phyloP scores from a whole-genome alignment of 2,797 vertebrate species.

The Chromobotia macracanthus region DNA sequence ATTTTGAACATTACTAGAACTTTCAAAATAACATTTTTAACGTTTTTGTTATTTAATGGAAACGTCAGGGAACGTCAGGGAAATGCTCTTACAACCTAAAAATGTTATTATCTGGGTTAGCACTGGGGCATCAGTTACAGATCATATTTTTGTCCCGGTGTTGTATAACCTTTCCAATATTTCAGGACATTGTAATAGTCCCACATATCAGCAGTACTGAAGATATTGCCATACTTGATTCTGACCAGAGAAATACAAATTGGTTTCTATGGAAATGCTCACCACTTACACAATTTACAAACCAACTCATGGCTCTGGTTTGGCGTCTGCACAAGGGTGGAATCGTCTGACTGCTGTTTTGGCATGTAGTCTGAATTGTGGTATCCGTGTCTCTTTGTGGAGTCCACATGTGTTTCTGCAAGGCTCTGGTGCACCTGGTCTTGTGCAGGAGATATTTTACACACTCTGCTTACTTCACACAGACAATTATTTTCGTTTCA shows the following conservation, averaged over 20 bases:
- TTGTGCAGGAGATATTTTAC: not conserved
- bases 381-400: slow-evolving; percentile 2
- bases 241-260: slow-evolving; percentile 72
- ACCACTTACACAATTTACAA: slow-evolving; percentile 68
- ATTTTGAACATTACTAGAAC: no score
- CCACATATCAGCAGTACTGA: slow-evolving; percentile 72
- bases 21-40: no score
- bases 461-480: not conserved
- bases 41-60: no score
- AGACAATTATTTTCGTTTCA: not conserved
- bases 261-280: slow-evolving; percentile 74
- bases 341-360: slow-evolving; percentile 40
- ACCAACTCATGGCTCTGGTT: slow-evolving; percentile 62
- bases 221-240: slow-evolving; percentile 69
- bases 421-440: slow-evolving; percentile 5
- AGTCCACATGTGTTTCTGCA: not conserved
- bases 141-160: slow-evolving; percentile 67
- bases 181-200: slow-evolving; percentile 73
- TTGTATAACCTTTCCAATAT: slow-evolving; percentile 78
- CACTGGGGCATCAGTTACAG: not conserved
- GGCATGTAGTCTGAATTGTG: slow-evolving; percentile 34
- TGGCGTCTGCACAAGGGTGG: slow-evolving; percentile 49
- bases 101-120: no score
- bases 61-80: no score
- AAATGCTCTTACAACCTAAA: no score